Conservation (phyloP, 2,797 vertebrate genomes). For the Enteromius fasciolatus region DNA sequence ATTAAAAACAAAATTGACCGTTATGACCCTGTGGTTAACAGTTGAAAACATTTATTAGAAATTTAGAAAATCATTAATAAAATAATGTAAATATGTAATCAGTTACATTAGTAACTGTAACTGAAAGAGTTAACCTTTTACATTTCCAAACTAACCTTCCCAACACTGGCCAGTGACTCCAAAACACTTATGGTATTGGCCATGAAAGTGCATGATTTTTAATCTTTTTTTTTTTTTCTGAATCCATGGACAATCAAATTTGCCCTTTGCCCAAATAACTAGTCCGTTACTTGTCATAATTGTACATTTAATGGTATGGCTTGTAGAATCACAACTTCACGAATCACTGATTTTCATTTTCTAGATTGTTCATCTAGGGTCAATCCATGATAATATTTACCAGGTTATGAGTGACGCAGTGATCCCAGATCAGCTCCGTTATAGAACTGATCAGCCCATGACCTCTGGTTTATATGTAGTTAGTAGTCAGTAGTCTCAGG, state of each 20-base stretch:
- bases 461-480: constrained; percentile 23
- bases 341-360: not conserved
- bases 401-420: not conserved
- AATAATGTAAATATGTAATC: not conserved
- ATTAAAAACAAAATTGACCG: too few species aligned
- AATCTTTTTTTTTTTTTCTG: not conserved
- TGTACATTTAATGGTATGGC: not conserved
- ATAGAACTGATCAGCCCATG: not conserved
- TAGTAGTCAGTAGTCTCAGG: constrained; percentile 16
- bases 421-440: constrained; percentile 2
- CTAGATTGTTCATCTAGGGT: not conserved
- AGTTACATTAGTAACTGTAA: not conserved
- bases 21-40: not conserved
- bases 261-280: not conserved
- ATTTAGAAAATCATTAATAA: not conserved
- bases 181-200: not conserved
- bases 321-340: not conserved
- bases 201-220: not conserved
- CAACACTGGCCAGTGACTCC: not conserved
- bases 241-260: not conserved
- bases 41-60: not conserved
- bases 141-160: not conserved
- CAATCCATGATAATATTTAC: not conserved
- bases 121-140: not conserved
- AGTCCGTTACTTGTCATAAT: not conserved